A percentile compares a stretch with the other conserved stretches of the same genome.
Conservation (phyloP, 1,140 invertebrate species). For the Atta cephalotes region DNA sequence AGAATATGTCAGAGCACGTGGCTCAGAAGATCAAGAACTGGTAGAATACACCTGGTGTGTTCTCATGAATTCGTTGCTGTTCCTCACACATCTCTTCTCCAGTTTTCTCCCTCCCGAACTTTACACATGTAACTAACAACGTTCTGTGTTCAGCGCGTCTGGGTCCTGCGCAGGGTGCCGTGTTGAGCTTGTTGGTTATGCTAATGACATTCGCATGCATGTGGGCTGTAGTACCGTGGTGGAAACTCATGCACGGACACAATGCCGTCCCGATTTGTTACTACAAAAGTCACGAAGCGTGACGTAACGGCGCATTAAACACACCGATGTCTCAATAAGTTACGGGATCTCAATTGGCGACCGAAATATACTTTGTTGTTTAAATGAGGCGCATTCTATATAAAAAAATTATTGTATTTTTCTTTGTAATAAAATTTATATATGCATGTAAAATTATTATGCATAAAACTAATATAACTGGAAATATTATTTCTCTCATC, state of each 20-base stretch:
- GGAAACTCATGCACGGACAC: slow-evolving; percentile 64
- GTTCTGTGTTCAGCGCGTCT: slow-evolving; percentile 69
- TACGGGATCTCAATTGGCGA: slow-evolving; percentile 47
- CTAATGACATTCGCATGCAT: slow-evolving; percentile 75
- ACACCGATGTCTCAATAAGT: slow-evolving; percentile 80
- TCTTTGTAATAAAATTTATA: not conserved
- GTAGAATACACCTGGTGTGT: slow-evolving; percentile 72
- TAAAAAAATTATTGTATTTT: not conserved
- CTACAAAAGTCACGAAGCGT: slow-evolving; percentile 76
- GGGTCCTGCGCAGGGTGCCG: slow-evolving; percentile 55
- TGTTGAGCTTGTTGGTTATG: slow-evolving; percentile 78
- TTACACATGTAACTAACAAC: slow-evolving; percentile 73
- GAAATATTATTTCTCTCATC: not conserved
- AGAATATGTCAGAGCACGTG: slow-evolving; percentile 63
- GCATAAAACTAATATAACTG: too few relatives aligned
- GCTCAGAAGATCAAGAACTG: slow-evolving; percentile 56
- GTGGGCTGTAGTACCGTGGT: slow-evolving; percentile 36
- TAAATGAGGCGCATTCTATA: not conserved
- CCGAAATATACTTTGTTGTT: slow-evolving; percentile 13
- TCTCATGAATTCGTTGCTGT: slow-evolving; percentile 71
- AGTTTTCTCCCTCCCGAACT: slow-evolving; percentile 30
- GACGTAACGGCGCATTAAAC: slow-evolving; percentile 78
- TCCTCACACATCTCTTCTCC: slow-evolving; percentile 57
- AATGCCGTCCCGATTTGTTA: slow-evolving; percentile 79
- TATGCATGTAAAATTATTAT: not conserved